These are phyloP conservation scores for Pseudochirops corinnae DNA, from an alignment of 2,797 vertebrate genomes.

Conservation along the genomic window DNA sequence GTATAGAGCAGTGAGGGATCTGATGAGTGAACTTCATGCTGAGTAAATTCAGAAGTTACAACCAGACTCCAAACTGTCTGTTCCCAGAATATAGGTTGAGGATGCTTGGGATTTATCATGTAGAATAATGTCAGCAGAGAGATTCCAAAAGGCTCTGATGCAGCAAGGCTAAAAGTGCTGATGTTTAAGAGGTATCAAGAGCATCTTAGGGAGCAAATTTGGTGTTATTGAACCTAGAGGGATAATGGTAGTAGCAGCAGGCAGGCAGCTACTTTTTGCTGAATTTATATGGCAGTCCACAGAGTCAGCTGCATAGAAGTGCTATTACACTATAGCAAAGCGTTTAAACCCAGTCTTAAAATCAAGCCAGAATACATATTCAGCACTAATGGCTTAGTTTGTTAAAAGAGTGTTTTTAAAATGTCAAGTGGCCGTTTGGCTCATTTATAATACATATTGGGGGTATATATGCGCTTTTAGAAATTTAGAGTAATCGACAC, in stretches of 20 bases:
- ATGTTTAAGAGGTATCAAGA: not conserved
- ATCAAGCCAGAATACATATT: constrained; percentile 33
- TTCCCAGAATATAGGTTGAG: not conserved
- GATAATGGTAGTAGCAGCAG: not conserved
- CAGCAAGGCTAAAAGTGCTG: not conserved
- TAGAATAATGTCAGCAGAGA: not conserved
- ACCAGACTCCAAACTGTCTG: constrained; percentile 32
- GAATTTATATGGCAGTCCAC: not conserved
- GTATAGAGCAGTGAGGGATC: not conserved
- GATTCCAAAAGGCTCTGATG: constrained; percentile 35
- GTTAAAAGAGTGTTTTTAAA: constrained; percentile 31
- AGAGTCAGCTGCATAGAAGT: not conserved
- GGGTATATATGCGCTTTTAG: not conserved
- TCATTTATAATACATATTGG: constrained; percentile 17
- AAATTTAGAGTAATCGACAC: not conserved
- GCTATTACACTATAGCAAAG: not conserved
- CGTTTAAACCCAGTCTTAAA: constrained; percentile 32
- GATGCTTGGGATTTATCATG: constrained; percentile 40
- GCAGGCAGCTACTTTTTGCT: not conserved
- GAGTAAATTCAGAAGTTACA: constrained; percentile 20
- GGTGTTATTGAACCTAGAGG: constrained; percentile 18
- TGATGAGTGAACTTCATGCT: not conserved
- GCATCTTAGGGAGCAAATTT: not conserved
- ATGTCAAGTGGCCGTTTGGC: constrained; percentile 20
- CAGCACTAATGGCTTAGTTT: constrained; percentile 25